phyloP scores from a whole-genome alignment of 2,113 vertebrate genomes.

The Muscicapa adusta region DNA sequence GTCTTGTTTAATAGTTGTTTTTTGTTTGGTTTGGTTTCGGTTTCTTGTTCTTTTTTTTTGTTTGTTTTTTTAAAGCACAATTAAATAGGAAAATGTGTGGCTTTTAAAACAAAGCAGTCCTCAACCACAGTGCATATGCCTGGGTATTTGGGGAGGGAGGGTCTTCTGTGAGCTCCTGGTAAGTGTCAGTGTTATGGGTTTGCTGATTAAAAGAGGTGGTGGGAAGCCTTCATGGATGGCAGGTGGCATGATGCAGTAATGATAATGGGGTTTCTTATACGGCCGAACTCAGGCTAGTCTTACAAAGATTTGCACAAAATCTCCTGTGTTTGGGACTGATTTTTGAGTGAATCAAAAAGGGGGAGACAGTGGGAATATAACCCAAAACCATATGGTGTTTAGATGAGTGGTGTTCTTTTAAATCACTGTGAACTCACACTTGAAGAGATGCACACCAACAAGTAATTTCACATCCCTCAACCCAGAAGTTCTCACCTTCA shows the following conservation, averaged over 20 bases:
- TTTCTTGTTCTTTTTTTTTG: background rate
- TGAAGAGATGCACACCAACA: background rate
- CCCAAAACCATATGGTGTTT: background rate
- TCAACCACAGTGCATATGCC: background rate
- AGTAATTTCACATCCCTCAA: background rate
- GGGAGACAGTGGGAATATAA: background rate
- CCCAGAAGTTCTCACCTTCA: background rate
- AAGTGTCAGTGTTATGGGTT: background rate
- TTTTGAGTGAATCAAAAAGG: background rate
- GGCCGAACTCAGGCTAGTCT: background rate
- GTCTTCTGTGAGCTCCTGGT: background rate
- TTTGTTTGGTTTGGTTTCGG: background rate
- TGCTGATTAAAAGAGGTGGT: background rate
- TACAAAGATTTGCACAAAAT: background rate
- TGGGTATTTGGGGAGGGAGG: background rate
- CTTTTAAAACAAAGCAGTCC: slow-evolving; percentile 8
- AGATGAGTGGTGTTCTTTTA: background rate
- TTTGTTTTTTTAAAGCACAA: background rate
- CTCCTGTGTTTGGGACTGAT: background rate
- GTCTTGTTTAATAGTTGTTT: background rate
- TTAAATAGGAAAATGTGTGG: background rate
- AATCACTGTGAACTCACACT: background rate
- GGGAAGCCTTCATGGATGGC: background rate
- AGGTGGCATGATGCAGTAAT: background rate
- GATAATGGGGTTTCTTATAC: background rate